Evolutionary conservation across 1,140 invertebrate species (phyloP), one percentile per base, ranked within the genome.

Genomic region (Sminthurinus signatus): DNA sequence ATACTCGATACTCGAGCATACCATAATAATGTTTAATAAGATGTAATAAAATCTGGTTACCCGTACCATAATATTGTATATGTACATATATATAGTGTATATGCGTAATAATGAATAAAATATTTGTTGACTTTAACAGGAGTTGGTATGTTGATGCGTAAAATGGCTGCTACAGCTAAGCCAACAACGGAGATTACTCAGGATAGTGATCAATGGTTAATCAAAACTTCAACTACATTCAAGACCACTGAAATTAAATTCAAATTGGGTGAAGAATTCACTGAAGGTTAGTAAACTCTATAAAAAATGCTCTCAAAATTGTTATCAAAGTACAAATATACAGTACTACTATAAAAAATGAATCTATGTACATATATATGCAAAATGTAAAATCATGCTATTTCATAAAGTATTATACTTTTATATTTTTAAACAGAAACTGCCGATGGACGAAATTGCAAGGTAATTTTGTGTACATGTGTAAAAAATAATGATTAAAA

Each of bases 151-250:
- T 68, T 80, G 4, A 72, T 77, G 60, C 66, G 80, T n/a, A 52
- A 52, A 27, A 8, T 52, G 8, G 50, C 50, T 46, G 84, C 83
- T 64, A 76, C 81, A 1, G 81, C 88, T 1, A 86, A 83, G n/a
- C 89, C 88, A 12, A 84, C 85, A n/a, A 81, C 91, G 54, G 86
- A 91, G 66, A 80, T 93, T 43, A 81, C 78, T 8, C 80, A 85
- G 58, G 83, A 85, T 10, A 86, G 85, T 56, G 87, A 83, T 68
- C 72, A 76, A 2, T 93, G 86, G 77, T 83, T 82, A 1, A 71
- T 94, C 32, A 86, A 85, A 65, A 90, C 89, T 1, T 81, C 81
- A 2, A 91, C 91, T 12, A 88, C 89, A 1, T 92, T 94, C 76
- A 93, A 93, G 75, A 91, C 82, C 69, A 82, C 84, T 0, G 81